Evolutionary conservation across 2,797 vertebrate species (phyloP).

Genomic region (Megalops cyprinoides): DNA sequence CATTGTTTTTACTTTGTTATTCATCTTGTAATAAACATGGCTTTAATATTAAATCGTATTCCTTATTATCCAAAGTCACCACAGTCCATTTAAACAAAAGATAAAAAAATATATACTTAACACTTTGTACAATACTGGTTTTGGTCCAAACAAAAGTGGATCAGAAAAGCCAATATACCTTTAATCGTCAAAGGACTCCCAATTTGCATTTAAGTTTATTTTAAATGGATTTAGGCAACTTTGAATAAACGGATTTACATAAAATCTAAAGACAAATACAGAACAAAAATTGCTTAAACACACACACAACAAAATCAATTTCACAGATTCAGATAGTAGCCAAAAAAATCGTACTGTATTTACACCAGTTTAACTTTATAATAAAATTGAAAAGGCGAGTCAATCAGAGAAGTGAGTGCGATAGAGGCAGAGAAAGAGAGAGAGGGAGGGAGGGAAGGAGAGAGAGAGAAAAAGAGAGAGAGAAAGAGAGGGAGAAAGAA

Average conservation of each 20-base stretch:
- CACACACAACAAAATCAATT: constrained; percentile 87
- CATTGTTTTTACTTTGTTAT: constrained; percentile 98
- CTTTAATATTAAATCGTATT: constrained; percentile 99
- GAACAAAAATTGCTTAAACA: constrained; percentile 88
- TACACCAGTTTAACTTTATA: constrained; percentile 85
- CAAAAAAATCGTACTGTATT: constrained; percentile 82
- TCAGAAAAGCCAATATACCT: constrained; percentile 99
- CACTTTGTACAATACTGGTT: constrained; percentile 99
- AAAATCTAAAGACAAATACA: constrained; percentile 97
- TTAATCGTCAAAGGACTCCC: constrained; percentile 95
- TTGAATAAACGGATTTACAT: constrained; percentile 99
- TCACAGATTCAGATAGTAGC: constrained; percentile 95
- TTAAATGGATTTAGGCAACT: constrained; percentile 99
- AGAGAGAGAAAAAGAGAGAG: constrained; percentile 61
- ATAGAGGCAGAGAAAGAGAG: constrained; percentile 77
- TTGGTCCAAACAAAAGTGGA: constrained; percentile 99
- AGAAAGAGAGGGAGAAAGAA: constrained; percentile 56
- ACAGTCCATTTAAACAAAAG: constrained; percentile 99
- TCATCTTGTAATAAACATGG: constrained; percentile 99
- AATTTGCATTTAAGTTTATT: constrained; percentile 98
- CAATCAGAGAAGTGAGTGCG: constrained; percentile 60
- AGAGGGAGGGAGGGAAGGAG: constrained; percentile 64
- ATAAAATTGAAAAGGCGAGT: constrained; percentile 94
- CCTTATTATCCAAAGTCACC: constrained; percentile 99
- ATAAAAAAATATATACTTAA: constrained; percentile 99